Base-by-base conservation (phyloP, 2,113 vertebrate genomes). In the Mus spicilegus region DNA sequence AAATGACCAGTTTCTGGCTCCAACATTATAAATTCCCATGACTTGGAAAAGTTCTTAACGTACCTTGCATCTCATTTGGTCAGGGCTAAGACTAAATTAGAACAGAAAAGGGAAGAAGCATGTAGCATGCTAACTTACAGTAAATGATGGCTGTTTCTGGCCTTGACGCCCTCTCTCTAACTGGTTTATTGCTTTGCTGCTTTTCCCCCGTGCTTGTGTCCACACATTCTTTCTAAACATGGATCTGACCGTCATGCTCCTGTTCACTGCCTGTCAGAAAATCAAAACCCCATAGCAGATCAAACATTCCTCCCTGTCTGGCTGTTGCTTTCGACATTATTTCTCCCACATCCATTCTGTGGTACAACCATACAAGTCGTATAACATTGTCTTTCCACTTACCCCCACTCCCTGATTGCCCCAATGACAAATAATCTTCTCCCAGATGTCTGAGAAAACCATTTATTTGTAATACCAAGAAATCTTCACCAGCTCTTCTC, bases 381-480 rank as follows among this genome's bases (percentile, higher is more conserved):
- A 3, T 24, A 46, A 19, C 14, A 10, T 14, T 69, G 5, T 82
- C 58, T 93, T 94, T 77, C 82, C 54, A 70, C 72, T 2, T 58
- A 6, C 49, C 1, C 80, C 80, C 4, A 16, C 13, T 3, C 42
- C 42, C 80, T 75, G 33, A 56, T 9, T 56, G 61, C 11, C 17
- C n/a, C 42, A 17, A 30, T 85, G 24, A 73, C 46, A 51, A 84
- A 13, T 87, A 46, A 3, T 81, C 84, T 92, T 76, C 36, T 42
- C 26, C 46, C 81, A 87, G 30, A 42, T 78, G 5, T 86, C 46
- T 97, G n/a, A 92, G 76, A 33, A 92, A 51, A 76, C 58, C 42
- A 0, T 77, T 90, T 13, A 36, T 89, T 96, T 85, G 80, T 92
- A 54, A 87, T 67, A 42, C 51, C 16, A 33, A 2, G 76, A 90